Conservation (phyloP, 2,888 invertebrate genomes). For the Bursaphelenchus okinawaensis region DNA sequence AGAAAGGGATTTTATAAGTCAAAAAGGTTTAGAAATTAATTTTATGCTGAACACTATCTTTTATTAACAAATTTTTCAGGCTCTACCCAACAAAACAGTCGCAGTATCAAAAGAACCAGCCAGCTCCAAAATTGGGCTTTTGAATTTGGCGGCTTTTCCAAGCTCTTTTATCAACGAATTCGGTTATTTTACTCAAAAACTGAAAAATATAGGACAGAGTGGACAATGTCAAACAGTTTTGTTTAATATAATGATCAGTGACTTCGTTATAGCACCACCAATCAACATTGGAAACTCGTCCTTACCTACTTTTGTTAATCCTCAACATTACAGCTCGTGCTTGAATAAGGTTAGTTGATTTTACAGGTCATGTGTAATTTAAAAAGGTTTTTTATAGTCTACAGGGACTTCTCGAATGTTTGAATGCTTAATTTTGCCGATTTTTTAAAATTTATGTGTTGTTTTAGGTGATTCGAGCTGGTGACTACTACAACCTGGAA, state of each 20-base stretch:
- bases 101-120: neutral
- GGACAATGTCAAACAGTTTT: slow-evolving; percentile 18
- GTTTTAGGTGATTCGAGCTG: neutral
- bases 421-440: too few relatives aligned
- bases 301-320: slow-evolving; percentile 6
- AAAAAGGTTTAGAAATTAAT: too few relatives aligned
- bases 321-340: slow-evolving; percentile 1
- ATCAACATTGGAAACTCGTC: slow-evolving; percentile 1
- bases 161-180: neutral
- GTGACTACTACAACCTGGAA: neutral
- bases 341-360: slow-evolving; percentile 14
- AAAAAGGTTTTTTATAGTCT: too few relatives aligned
- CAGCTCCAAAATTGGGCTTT: slow-evolving; percentile 16
- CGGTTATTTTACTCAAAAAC: neutral
- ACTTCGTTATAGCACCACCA: slow-evolving; percentile 11
- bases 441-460: neutral
- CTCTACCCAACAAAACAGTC: neutral
- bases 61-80: too few relatives aligned
- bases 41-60: too few relatives aligned
- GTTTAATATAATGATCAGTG: slow-evolving; percentile 19
- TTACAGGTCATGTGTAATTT: too few relatives aligned
- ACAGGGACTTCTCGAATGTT: too few relatives aligned
- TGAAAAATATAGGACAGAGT: neutral
- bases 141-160: slow-evolving; percentile 23
- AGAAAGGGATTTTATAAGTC: too few relatives aligned